These are phyloP conservation scores for Coracias cyanogaster DNA, from an alignment of 2,797 vertebrate genomes.

Conservation along the genomic window DNA sequence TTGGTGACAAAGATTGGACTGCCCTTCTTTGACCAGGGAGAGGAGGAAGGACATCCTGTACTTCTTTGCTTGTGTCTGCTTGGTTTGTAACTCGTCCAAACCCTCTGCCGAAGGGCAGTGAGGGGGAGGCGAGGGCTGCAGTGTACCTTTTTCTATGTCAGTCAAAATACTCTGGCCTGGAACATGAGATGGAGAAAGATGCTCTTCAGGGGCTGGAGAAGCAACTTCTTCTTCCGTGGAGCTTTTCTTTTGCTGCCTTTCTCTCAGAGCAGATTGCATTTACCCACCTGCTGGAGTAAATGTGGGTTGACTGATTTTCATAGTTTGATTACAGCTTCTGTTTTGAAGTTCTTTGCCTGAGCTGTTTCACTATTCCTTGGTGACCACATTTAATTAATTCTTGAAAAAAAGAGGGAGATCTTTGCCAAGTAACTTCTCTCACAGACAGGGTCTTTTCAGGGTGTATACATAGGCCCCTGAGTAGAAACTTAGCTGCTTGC, in stretches of 20 bases:
- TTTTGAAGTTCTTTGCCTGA: constrained; percentile 2
- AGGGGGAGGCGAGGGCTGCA: background rate
- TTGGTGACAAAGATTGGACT: background rate
- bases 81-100: background rate
- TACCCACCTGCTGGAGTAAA: background rate
- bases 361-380: background rate
- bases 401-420: background rate
- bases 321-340: constrained; percentile 25
- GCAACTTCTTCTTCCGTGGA: background rate
- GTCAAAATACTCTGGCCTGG: background rate
- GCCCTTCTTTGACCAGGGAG: background rate
- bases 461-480: background rate
- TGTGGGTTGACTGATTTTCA: background rate
- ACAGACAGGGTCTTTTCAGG: background rate
- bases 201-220: background rate
- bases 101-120: background rate
- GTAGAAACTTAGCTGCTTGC: background rate
- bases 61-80: background rate
- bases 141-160: background rate
- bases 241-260: background rate
- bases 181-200: background rate
- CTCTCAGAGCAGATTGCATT: background rate
- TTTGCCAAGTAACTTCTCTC: constrained; percentile 1
- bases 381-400: constrained; percentile 19
- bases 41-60: background rate